Evolutionary conservation across 2,797 vertebrate genomes (phyloP).

Genomic region (Pelobates cultripes): DNA sequence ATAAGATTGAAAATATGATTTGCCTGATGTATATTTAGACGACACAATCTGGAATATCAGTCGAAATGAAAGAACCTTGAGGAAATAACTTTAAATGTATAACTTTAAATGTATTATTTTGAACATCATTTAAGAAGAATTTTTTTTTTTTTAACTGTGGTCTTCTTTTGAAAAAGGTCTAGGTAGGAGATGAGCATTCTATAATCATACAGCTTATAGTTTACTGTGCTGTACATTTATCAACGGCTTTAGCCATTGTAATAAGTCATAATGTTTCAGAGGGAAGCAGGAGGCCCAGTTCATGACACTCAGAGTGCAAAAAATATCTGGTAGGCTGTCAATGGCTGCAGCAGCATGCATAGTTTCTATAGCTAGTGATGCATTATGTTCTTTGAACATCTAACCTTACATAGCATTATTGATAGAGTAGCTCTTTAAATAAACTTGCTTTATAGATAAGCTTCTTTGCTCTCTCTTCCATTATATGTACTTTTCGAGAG

Average conservation of each 20-base stretch:
- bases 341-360: not conserved
- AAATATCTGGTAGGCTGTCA: too few relatives aligned
- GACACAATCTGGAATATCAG: too few relatives aligned
- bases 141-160: too few relatives aligned
- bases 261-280: slow-evolving; percentile 16
- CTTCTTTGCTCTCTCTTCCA: slow-evolving; percentile 14
- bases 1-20: too few relatives aligned
- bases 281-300: slow-evolving; percentile 7
- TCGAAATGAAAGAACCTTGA: too few relatives aligned
- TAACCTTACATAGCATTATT: not conserved
- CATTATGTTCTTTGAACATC: not conserved
- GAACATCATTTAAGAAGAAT: not conserved
- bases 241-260: not conserved
- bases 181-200: not conserved
- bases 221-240: not conserved
- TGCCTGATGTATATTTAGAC: too few relatives aligned
- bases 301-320: not conserved
- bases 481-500: slow-evolving; percentile 26
- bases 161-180: not conserved
- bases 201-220: not conserved
- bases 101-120: too few relatives aligned
- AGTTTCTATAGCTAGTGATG: not conserved
- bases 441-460: slow-evolving; percentile 13
- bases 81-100: too few relatives aligned
- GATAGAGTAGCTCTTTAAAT: not conserved